phyloP scores from a whole-genome alignment of 2,113 vertebrate species.

The Protobothrops mucrosquamatus region DNA sequence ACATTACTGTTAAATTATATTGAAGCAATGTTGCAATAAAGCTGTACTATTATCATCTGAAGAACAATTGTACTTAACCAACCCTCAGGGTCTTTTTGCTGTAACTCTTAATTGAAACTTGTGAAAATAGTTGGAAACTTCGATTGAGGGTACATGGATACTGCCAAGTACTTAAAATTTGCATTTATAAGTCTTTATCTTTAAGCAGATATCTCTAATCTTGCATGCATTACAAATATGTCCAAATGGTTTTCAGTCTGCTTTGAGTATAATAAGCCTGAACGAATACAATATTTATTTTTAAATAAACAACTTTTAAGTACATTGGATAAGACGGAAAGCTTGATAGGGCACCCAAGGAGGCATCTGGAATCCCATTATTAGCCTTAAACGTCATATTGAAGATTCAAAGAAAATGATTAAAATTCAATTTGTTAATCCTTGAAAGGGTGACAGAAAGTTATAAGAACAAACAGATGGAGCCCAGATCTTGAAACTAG shows the following conservation, averaged over 20 bases:
- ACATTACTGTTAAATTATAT: background rate
- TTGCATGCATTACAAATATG: background rate
- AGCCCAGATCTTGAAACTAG: background rate
- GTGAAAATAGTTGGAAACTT: background rate
- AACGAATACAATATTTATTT: background rate
- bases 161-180: background rate
- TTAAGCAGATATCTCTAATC: background rate
- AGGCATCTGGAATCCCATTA: background rate
- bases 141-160: background rate
- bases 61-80: background rate
- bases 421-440: background rate
- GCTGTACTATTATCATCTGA: background rate
- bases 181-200: background rate
- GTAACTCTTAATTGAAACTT: rapidly evolving
- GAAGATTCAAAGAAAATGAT: background rate
- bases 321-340: background rate
- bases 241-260: background rate
- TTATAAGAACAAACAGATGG: background rate
- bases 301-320: background rate
- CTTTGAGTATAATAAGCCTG: background rate
- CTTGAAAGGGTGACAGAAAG: background rate
- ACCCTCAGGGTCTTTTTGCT: slow-evolving; percentile 8
- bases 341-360: background rate
- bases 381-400: background rate
- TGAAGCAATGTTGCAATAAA: background rate